Percentiles rank a stretch among this genome's conserved stretches.
Evolutionary conservation across 2,888 invertebrate genomes (phyloP).

Genomic region (Desoria tigrina): DNA sequence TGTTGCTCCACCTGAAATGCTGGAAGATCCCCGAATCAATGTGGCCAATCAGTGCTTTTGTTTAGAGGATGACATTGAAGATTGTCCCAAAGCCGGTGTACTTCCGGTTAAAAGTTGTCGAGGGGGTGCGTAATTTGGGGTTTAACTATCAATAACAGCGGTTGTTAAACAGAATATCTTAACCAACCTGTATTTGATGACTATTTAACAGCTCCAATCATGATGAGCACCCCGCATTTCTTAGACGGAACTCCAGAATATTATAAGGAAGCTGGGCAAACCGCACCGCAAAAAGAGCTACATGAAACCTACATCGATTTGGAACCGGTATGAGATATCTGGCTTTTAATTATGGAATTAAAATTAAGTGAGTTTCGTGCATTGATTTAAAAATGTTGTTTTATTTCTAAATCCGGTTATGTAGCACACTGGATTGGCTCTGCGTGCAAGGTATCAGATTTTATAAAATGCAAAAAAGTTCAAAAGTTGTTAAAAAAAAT

Average conservation of each 20-base stretch:
- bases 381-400: background rate
- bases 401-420: background rate
- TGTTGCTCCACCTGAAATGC: slow-evolving; percentile 14
- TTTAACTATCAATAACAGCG: background rate
- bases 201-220: slow-evolving; percentile 23
- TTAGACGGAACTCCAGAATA: slow-evolving; percentile 27
- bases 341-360: no score
- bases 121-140: slow-evolving; percentile 34
- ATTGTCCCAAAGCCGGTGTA: slow-evolving; percentile 27
- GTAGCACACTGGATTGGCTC: slow-evolving; percentile 23
- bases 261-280: slow-evolving; percentile 14
- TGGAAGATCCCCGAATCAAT: slow-evolving; percentile 38
- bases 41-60: slow-evolving; percentile 44
- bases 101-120: slow-evolving; percentile 35
- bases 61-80: background rate
- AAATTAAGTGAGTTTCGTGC: background rate
- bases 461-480: no score
- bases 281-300: slow-evolving; percentile 13
- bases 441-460: slow-evolving; percentile 8
- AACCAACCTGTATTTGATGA: no score
- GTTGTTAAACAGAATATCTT: background rate
- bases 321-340: slow-evolving; percentile 36
- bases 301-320: slow-evolving; percentile 39
- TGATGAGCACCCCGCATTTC: slow-evolving; percentile 34
- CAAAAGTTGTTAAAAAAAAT: no score